These are phyloP conservation scores for Anser brachyrhynchus DNA, from an alignment of 2,113 vertebrate species.

Conservation along the genomic window DNA sequence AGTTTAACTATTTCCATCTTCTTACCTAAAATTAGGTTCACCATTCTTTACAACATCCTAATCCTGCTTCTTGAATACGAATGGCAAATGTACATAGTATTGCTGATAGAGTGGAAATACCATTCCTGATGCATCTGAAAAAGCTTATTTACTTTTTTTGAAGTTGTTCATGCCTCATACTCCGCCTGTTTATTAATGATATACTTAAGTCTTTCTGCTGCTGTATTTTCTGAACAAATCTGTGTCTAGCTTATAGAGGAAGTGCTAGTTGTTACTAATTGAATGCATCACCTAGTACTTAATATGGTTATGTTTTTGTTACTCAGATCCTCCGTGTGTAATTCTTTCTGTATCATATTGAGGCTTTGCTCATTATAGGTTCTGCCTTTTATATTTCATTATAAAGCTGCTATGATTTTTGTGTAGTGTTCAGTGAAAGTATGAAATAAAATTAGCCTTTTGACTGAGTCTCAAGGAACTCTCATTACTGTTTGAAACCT, in stretches of 20 bases:
- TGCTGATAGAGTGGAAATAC: neutral
- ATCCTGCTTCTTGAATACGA: neutral
- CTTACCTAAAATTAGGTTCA: neutral
- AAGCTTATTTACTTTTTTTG: neutral
- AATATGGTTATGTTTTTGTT: neutral
- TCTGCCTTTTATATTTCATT: conserved; percentile 13
- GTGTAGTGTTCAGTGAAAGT: neutral
- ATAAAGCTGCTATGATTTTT: neutral
- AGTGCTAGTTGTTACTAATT: neutral
- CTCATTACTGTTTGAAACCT: neutral
- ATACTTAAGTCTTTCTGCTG: fast-evolving
- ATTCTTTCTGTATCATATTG: conserved; percentile 6
- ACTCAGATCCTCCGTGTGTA: neutral
- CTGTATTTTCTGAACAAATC: neutral
- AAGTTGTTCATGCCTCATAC: neutral
- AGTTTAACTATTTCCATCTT: neutral
- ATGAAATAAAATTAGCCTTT: conserved; percentile 8
- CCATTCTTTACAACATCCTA: neutral
- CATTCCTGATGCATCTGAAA: neutral
- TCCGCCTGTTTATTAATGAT: neutral
- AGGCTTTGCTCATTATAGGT: neutral
- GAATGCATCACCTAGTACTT: neutral
- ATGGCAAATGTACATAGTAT: neutral
- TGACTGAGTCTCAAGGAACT: neutral
- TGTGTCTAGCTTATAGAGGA: neutral